phyloP scores from a whole-genome alignment of 2,113 vertebrate genomes.

The Carettochelys insculpta region DNA sequence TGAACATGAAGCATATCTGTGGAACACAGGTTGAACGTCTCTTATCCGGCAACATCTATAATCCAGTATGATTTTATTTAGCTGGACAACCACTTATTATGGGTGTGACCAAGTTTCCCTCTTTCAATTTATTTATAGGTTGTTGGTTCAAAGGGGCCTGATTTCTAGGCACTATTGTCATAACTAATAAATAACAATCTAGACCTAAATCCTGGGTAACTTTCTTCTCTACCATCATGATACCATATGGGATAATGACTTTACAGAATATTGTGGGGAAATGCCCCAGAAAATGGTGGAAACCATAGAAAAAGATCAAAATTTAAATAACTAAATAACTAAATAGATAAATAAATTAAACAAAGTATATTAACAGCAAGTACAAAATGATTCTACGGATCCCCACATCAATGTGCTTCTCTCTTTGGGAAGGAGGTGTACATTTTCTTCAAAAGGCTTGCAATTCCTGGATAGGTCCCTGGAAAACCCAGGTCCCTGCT shows the following conservation, averaged over 20 bases:
- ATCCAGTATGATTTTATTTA: too few relatives aligned
- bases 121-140: neutral
- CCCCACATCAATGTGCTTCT: neutral
- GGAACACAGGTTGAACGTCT: too few relatives aligned
- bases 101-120: too few relatives aligned
- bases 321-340: too few relatives aligned
- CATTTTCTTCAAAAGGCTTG: neutral
- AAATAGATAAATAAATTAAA: slow-evolving; percentile 2
- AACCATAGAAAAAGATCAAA: neutral
- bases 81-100: too few relatives aligned
- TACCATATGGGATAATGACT: neutral
- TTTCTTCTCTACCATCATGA: neutral
- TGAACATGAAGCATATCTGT: neutral
- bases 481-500: too few relatives aligned
- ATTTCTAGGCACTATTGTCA: neutral
- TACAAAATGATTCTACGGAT: neutral
- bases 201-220: neutral
- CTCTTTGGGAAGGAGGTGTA: neutral
- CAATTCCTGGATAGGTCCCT: neutral
- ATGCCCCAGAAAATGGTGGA: neutral
- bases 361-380: neutral
- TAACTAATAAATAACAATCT: neutral
- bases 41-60: too few relatives aligned
- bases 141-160: rapidly evolving
- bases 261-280: neutral